Conservation (phyloP, 2,888 invertebrate species). For the Mythimna lalbum region DNA sequence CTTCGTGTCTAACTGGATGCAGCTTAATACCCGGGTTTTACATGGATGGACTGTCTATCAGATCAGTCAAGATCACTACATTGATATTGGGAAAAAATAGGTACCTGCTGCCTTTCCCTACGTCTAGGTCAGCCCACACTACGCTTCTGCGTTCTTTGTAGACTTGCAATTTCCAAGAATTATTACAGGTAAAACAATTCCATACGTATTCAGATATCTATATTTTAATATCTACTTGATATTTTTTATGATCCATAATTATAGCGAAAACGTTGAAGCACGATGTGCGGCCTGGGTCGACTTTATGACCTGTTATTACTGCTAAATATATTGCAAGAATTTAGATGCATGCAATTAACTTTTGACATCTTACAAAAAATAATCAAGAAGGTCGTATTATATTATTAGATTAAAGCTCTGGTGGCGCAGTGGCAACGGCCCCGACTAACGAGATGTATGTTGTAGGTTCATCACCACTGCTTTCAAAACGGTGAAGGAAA, state of each 20-base stretch:
- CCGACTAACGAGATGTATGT: too few relatives aligned
- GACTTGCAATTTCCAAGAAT: constrained; percentile 45
- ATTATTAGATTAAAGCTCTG: background rate
- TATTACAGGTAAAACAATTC: constrained; percentile 35
- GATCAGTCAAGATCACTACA: too few relatives aligned
- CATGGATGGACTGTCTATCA: too few relatives aligned
- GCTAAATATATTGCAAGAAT: constrained; percentile 26
- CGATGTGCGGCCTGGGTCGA: constrained; percentile 21
- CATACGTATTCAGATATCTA: constrained; percentile 23
- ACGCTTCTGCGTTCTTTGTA: constrained; percentile 14
- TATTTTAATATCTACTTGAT: constrained; percentile 36
- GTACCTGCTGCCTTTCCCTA: too few relatives aligned
- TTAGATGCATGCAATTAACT: constrained; percentile 35
- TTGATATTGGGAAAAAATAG: too few relatives aligned
- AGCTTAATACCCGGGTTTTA: too few relatives aligned
- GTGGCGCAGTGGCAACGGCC: too few relatives aligned
- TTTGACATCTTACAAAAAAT: constrained; percentile 44
- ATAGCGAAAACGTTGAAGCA: constrained; percentile 29
- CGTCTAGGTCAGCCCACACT: too few relatives aligned
- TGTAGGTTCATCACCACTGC: too few relatives aligned
- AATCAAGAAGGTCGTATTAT: background rate
- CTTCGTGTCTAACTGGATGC: too few relatives aligned
- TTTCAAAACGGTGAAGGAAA: too few relatives aligned
- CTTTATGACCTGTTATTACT: constrained; percentile 38
- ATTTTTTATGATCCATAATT: constrained; percentile 54